Percentiles rank a stretch among this genome's conserved stretches.
These are phyloP conservation scores for Phrynosoma platyrhinos DNA, from an alignment of 2,113 vertebrate species.

Conservation along the genomic window DNA sequence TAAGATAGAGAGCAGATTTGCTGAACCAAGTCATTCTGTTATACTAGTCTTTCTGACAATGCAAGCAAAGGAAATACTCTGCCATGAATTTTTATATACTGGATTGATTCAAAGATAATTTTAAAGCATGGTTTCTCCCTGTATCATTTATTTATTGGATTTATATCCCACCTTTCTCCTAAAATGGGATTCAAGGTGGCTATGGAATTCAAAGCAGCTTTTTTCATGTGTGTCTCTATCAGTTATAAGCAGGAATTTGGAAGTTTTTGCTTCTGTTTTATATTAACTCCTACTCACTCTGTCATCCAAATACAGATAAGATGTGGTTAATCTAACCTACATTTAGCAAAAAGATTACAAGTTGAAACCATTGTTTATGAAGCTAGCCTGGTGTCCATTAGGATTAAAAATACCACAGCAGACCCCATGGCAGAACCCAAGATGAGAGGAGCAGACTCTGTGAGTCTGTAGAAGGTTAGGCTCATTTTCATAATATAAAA, in stretches of 20 bases:
- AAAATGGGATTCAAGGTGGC: too few relatives aligned
- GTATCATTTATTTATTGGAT: too few relatives aligned
- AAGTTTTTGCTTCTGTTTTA: neutral
- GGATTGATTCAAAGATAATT: neutral
- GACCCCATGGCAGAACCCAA: too few relatives aligned
- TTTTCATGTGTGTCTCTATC: too few relatives aligned
- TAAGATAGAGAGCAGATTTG: neutral
- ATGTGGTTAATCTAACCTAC: neutral
- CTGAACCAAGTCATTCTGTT: neutral
- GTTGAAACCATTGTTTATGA: neutral
- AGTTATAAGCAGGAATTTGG: neutral
- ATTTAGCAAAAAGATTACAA: neutral
- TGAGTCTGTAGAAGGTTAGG: neutral
- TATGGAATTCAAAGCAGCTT: too few relatives aligned
- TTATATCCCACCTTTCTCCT: too few relatives aligned
- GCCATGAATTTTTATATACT: neutral
- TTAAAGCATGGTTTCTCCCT: neutral
- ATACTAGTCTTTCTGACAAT: slow-evolving; percentile 1
- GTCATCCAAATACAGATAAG: neutral
- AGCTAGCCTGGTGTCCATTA: neutral
- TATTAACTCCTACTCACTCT: neutral
- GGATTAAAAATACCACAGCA: neutral
- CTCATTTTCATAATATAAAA: neutral
- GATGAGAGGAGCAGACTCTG: too few relatives aligned
- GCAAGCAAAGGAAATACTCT: neutral